Evolutionary conservation across 2,888 invertebrate species (phyloP).

Genomic region (Mythimna lalbum): DNA sequence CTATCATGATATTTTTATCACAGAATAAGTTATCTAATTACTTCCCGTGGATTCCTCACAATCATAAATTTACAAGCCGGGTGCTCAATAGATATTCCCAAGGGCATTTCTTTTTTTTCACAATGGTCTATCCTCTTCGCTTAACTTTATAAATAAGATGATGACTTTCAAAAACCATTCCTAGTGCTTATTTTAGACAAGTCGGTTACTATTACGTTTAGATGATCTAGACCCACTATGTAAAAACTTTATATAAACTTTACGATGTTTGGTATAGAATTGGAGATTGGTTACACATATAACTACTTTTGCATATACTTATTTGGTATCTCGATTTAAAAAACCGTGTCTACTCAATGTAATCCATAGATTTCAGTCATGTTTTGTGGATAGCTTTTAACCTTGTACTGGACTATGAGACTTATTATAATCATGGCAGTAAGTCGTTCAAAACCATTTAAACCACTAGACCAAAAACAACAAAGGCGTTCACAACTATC

Average conservation of each 20-base stretch:
- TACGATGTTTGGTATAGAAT: too few relatives aligned
- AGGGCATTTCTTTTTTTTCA: background rate
- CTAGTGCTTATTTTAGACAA: background rate
- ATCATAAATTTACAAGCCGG: background rate
- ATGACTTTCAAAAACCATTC: background rate
- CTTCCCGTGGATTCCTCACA: background rate
- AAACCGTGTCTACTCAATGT: background rate
- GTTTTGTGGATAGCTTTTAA: too few relatives aligned
- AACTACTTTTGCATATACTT: background rate
- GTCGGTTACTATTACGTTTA: background rate
- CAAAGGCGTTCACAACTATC: background rate
- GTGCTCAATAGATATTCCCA: background rate
- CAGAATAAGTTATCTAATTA: background rate
- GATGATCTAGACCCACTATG: background rate
- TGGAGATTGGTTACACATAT: too few relatives aligned
- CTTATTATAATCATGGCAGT: background rate
- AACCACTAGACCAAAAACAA: slow-evolving; percentile 7
- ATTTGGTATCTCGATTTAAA: background rate
- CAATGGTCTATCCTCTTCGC: background rate
- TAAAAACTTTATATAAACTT: too few relatives aligned
- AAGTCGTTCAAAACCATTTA: background rate
- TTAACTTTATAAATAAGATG: too few relatives aligned
- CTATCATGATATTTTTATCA: background rate
- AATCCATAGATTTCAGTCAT: background rate
- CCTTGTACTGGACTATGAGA: too few relatives aligned